A percentile compares a stretch with the other conserved stretches of the same genome.
phyloP scores from a whole-genome alignment of 2,113 vertebrate genomes.

The Microtus oregoni region DNA sequence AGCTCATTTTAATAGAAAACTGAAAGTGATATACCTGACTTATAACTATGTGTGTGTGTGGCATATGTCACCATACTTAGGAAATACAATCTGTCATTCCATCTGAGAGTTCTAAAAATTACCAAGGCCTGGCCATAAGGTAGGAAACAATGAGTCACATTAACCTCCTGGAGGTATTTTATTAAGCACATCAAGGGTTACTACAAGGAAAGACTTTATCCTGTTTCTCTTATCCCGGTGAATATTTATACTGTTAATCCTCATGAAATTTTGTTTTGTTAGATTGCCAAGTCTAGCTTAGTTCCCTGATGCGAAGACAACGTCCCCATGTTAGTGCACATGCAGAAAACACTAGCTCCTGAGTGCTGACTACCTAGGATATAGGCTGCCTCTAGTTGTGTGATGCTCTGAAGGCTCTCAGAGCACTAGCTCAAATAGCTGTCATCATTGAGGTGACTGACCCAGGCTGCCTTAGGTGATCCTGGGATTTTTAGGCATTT shows the following conservation, averaged over 20 bases:
- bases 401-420: not conserved
- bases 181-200: constrained; percentile 18
- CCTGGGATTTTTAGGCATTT: not conserved
- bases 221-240: not conserved
- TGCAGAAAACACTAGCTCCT: not conserved
- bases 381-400: rapidly evolving
- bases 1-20: not conserved
- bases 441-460: not conserved
- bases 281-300: not conserved
- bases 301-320: not conserved
- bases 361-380: not conserved
- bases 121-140: constrained; percentile 23
- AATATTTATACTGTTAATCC: constrained; percentile 11
- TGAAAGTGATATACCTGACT: not conserved
- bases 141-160: constrained; percentile 68
- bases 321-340: not conserved
- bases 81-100: constrained; percentile 60
- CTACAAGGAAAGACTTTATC: not conserved
- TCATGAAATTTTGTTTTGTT: not conserved
- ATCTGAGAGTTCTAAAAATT: constrained; percentile 73
- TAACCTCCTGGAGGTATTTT: constrained; percentile 60
- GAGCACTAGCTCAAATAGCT: not conserved
- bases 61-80: not conserved
- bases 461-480: not conserved
- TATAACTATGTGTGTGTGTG: not conserved